These are phyloP conservation scores for Campylorhamphus procurvoides DNA, from an alignment of 2,113 vertebrate species.

Conservation along the genomic window DNA sequence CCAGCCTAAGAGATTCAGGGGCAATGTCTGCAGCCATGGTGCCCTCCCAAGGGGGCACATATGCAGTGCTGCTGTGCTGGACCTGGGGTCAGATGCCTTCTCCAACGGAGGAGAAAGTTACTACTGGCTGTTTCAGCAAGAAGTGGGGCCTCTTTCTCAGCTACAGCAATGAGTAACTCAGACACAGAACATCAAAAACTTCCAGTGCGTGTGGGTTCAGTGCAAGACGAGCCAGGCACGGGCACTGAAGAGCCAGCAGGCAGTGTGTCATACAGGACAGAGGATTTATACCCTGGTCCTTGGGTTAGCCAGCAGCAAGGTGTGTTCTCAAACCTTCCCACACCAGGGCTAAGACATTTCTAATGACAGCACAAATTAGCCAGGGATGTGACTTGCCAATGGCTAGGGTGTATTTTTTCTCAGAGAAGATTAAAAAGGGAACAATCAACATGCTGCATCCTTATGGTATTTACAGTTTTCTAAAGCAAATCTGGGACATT, in stretches of 20 bases:
- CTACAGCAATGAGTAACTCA: rapidly evolving
- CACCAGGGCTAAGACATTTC: background rate
- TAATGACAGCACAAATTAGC: background rate
- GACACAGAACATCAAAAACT: rapidly evolving
- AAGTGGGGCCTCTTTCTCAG: background rate
- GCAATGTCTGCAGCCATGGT: background rate
- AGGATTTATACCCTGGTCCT: rapidly evolving
- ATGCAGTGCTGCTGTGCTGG: background rate
- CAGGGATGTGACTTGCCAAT: background rate
- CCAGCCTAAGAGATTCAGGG: rapidly evolving
- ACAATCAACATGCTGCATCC: background rate
- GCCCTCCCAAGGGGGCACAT: rapidly evolving
- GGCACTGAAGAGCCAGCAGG: background rate
- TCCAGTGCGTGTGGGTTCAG: rapidly evolving
- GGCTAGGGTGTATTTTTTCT: background rate
- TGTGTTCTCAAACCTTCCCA: background rate
- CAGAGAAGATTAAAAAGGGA: background rate
- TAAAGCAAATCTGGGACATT: background rate
- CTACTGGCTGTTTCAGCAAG: background rate
- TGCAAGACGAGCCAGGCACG: rapidly evolving
- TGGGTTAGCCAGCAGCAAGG: background rate
- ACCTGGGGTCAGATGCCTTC: background rate
- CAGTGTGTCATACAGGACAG: rapidly evolving
- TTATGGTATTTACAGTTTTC: background rate
- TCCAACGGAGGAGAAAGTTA: background rate